Base-by-base conservation (phyloP, 2,888 invertebrate genomes). In the Lepidonotus clava region DNA sequence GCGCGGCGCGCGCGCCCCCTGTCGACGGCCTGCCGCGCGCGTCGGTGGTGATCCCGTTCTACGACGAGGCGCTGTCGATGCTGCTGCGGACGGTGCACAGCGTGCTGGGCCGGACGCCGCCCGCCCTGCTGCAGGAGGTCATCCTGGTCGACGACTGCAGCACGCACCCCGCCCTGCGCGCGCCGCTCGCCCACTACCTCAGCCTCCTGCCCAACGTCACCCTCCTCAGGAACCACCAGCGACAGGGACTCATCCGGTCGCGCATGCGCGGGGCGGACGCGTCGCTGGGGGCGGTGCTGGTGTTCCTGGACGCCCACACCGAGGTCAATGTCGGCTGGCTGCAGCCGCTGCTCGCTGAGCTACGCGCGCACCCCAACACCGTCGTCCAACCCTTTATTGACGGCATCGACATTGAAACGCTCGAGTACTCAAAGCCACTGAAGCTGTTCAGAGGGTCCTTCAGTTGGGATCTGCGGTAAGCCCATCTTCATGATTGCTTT, bases 311-410 rank as follows among this genome's bases (percentile, higher is more conserved):
- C 83, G 90, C 90, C 6, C 90, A 90, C 76, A 87, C 88, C 8
- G 90, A 90, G 86, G 85, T 51, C 11, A 89, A 88, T 32, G 88
- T 67, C 0, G 90, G 90, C 28, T 90, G 90, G 90, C 83, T 90
- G 84, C 89, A 90, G 53, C 90, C 90, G 0, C 61, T 90, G 4
- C 80, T 89, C 6, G 87, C 86, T 24, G 87, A 90, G 40, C 86
- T 90, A 32, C 53, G 56, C 51, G 83, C 76, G 36, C 86, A 89
- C 28, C 90, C 90, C 2, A 56, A 88, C 21, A 88, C 87, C 41
- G 88, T 90, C 38, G 85, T 90, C 18, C 90, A 90, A 83, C 90
- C 90, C n/a, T 90, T 90, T 61, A 88, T 90, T 2, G 90, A 90
- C 40, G 90, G 90, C 18, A 88, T 90, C 40, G 89, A 90, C 51